Evolutionary conservation across 2,888 invertebrate species (phyloP), one percentile per base, ranked within the genome.

Genomic region (Acanthosepion lycidas): DNA sequence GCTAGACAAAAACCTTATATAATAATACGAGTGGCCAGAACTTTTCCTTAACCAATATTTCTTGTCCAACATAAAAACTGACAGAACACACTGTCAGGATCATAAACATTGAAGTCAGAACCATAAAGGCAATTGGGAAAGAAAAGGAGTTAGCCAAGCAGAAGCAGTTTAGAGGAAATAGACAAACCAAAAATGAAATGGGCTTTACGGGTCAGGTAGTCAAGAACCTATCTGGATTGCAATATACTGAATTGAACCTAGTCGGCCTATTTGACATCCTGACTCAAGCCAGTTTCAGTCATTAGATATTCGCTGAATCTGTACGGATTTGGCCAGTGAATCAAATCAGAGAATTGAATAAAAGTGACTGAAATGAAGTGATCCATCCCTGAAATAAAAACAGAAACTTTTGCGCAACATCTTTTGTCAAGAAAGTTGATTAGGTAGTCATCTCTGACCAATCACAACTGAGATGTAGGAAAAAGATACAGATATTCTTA

Each of bases 211-310:
- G 64, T 78, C 64, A 78, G 64, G 28, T 78, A 28, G 64, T 78
- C 64, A 78, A 78, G n/a, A 78, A n/a, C n/a, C 78, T 78, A 78
- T 78, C n/a, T n/a, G 78, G n/a, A 78, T 78, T n/a, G n/a, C 78
- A n/a, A 78, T 23, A 59, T 20, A 59, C 59, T 59, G 20, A 59
- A 3, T 78, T n/a, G n/a, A 78, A 78, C n/a, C n/a, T n/a, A 18
- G 78, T 78, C n/a, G 78, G 78, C n/a, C 78, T n/a, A 78, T 78
- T 33, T 78, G 78, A n/a, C 78, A 33, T n/a, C 15, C 12, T n/a
- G n/a, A n/a, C 15, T 78, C 78, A 78, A 78, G 78, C n/a, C 78
- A n/a, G 78, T n/a, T 78, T 78, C 78, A 78, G n/a, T 78, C 78
- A 78, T 78, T 78, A 78, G 78, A n/a, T 78, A n/a, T 78, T 78